Evolutionary conservation across 2,113 vertebrate genomes (phyloP).

Genomic region (Bambusicola thoracicus): DNA sequence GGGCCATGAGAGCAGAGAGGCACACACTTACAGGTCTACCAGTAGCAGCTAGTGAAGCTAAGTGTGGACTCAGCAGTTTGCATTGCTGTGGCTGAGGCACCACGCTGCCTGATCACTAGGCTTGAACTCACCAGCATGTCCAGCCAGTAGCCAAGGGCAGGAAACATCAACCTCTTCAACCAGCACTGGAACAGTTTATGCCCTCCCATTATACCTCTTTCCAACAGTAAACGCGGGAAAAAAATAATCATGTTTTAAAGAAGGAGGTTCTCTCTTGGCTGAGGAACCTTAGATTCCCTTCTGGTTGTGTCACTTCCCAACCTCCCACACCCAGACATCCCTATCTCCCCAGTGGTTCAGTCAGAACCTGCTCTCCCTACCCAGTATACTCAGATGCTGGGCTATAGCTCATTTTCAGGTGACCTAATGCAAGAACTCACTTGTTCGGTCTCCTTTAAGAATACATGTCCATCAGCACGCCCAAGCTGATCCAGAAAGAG

Average conservation of each 20-base stretch:
- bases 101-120: neutral
- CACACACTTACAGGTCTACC: neutral
- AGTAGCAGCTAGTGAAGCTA: neutral
- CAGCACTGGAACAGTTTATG: neutral
- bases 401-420: slow-evolving; percentile 35
- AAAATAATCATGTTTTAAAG: neutral
- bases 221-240: neutral
- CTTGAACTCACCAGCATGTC: neutral
- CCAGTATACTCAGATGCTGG: neutral
- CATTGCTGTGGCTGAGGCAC: accelerated
- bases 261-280: neutral
- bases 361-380: neutral
- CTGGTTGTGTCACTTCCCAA: neutral
- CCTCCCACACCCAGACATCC: neutral
- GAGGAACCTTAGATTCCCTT: slow-evolving; percentile 5
- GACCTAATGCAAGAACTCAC: neutral
- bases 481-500: neutral
- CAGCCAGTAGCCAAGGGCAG: neutral
- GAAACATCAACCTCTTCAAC: neutral
- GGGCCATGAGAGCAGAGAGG: neutral
- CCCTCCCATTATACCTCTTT: neutral
- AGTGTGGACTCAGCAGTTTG: neutral
- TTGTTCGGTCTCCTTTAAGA: neutral
- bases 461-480: accelerated
- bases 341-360: neutral